Evolutionary conservation across 2,888 invertebrate genomes (phyloP), one percentile per base, ranked within the genome.

Genomic region (Dicycla oo): DNA sequence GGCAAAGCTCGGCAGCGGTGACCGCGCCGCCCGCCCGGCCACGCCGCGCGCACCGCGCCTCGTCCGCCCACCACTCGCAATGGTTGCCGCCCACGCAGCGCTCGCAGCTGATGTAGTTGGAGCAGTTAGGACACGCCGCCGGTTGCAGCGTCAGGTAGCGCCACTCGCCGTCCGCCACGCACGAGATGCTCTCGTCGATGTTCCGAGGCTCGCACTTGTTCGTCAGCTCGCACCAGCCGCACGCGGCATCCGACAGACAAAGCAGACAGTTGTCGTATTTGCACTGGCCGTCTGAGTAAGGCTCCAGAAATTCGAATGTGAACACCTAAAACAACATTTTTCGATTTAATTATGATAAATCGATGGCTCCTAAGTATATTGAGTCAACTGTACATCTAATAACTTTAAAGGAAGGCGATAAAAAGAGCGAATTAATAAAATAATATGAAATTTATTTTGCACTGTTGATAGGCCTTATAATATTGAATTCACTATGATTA

Each of bases 11-110:
- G 0, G 96, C 87, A 26, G 96, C 93, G 26, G 95, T 94, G 0
- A 98, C 96, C 34, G 98, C 98, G 13, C 97, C 98, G 11, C 96
- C 80, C 0, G 80, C 80, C 0, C 80, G 80, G 3, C 98, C 98
- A 10, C 98, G 96, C 23, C 99, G 96, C 0, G 98, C 97, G 90
- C 99, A 99, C 34, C 97, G 96, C 0, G 98, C 98, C 89, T 98
- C 98, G 84, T 98, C 98, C 0, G 98, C 97, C 97, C 98, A 98
- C 99, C 99, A 99, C 93, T 99, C 99, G 93, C 99, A 99, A 54
- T 97, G 93, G 30, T 97, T 93, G 54, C 97, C 97, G n/a, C 97
- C 93, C 4, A 98, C 97, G 93, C 99, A 99, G 38, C 98, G 97
- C 85, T 98, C 97, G 91, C 99, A 99, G 64, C 98, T 97, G 65